Conservation (phyloP, 2,888 invertebrate genomes). For the Drosophila ustulata region DNA sequence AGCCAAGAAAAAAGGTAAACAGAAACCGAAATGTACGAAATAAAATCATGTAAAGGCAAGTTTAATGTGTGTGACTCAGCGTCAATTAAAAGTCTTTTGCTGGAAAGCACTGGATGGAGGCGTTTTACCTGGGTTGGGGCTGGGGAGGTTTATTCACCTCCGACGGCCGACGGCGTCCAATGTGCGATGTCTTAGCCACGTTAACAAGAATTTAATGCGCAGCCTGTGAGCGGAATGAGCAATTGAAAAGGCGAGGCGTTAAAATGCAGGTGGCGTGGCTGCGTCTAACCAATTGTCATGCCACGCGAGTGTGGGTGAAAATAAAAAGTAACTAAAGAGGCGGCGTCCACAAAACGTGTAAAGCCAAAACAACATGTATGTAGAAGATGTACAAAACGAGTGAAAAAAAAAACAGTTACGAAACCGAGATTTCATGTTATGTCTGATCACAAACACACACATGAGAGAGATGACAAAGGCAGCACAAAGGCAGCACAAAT, state of each 20-base stretch:
- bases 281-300: slow-evolving; percentile 58
- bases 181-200: slow-evolving; percentile 66
- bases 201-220: slow-evolving; percentile 72
- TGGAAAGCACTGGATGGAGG: slow-evolving; percentile 54
- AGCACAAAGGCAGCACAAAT: slow-evolving; percentile 45
- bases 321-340: slow-evolving; percentile 65
- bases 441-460: slow-evolving; percentile 1
- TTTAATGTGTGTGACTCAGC: slow-evolving; percentile 49
- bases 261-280: slow-evolving; percentile 58
- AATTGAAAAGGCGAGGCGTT: slow-evolving; percentile 48
- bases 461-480: slow-evolving; percentile 35
- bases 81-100: slow-evolving; percentile 40
- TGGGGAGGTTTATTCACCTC: slow-evolving; percentile 76
- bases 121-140: slow-evolving; percentile 16
- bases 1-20: slow-evolving; percentile 20
- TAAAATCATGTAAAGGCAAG: slow-evolving; percentile 38
- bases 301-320: slow-evolving; percentile 68
- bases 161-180: slow-evolving; percentile 6
- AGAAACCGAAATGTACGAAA: slow-evolving; percentile 12
- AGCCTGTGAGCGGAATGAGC: slow-evolving; percentile 55
- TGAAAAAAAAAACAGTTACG: slow-evolving; percentile 59
- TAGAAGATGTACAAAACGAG: slow-evolving; percentile 16
- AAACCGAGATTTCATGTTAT: slow-evolving; percentile 61
- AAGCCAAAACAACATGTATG: slow-evolving; percentile 30
- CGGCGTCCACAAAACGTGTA: slow-evolving; percentile 46